Evolutionary conservation across 2,113 vertebrate species (phyloP).

Genomic region (Hylia prasina): DNA sequence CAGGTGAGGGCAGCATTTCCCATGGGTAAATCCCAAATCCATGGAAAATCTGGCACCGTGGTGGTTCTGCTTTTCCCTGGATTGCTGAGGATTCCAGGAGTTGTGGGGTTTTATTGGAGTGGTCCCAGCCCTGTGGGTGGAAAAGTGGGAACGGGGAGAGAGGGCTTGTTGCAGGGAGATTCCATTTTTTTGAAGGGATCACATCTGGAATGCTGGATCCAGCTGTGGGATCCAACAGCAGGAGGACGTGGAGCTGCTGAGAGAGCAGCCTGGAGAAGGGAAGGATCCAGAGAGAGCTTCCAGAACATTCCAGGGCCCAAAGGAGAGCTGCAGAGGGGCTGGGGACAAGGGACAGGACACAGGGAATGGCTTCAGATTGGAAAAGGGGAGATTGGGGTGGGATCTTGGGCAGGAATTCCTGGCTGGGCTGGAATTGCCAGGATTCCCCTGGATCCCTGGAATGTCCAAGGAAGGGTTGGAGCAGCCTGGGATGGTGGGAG

Average conservation of each 20-base stretch:
- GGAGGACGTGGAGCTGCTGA: background rate
- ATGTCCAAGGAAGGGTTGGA: too few species aligned
- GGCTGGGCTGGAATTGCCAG: too few species aligned
- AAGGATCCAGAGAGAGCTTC: too few species aligned
- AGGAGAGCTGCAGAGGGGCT: too few species aligned
- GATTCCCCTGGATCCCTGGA: too few species aligned
- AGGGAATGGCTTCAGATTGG: too few species aligned
- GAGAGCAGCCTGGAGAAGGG: background rate
- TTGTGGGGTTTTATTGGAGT: background rate
- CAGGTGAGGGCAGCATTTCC: conserved; percentile 68
- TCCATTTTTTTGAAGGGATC: background rate
- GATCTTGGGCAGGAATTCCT: too few species aligned
- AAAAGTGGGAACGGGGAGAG: background rate
- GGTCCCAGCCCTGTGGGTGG: background rate
- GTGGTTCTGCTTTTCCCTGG: background rate
- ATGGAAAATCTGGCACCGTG: accelerated
- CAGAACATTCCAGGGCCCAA: too few species aligned
- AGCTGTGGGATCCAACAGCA: background rate
- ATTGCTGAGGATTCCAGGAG: accelerated
- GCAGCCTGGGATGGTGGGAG: too few species aligned
- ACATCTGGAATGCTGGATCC: background rate
- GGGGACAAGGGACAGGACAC: too few species aligned
- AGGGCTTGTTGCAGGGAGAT: accelerated
- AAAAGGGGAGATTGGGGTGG: too few species aligned
- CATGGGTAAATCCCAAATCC: background rate